These are phyloP conservation scores for Protobothrops flavoviridis DNA, from an alignment of 2,113 vertebrate genomes.

Conservation along the genomic window DNA sequence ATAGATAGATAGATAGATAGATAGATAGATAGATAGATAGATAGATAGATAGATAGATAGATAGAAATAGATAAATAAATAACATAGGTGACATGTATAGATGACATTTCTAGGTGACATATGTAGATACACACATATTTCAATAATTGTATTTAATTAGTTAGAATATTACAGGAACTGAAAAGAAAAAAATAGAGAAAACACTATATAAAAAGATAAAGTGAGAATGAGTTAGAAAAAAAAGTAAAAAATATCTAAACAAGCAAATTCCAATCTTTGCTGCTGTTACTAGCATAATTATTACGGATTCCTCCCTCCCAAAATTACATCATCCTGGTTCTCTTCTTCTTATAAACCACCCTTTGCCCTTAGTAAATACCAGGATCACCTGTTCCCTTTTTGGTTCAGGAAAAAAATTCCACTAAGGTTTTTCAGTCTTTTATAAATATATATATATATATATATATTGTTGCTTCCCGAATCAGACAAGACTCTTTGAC, in stretches of 20 bases:
- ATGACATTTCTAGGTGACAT: too few species aligned
- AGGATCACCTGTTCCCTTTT: background rate
- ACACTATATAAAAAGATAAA: background rate
- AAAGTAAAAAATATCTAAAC: background rate
- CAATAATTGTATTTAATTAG: too few species aligned
- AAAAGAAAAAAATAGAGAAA: background rate
- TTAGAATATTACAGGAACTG: background rate
- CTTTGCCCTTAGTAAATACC: background rate
- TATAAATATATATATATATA: too few species aligned
- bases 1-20: too few species aligned
- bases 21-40: too few species aligned
- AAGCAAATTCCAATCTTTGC: background rate
- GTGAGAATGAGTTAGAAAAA: background rate
- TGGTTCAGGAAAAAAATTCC: background rate
- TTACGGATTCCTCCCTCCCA: background rate
- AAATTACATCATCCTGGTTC: background rate
- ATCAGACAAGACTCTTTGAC: background rate
- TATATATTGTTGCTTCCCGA: background rate
- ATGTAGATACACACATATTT: too few species aligned
- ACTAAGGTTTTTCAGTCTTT: background rate
- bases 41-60: too few species aligned
- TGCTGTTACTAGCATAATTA: background rate
- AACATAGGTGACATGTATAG: too few species aligned
- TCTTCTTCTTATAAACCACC: background rate
- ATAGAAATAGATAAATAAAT: too few species aligned